These are phyloP conservation scores for Lathamus discolor DNA, from an alignment of 2,113 vertebrate genomes.

Conservation along the genomic window DNA sequence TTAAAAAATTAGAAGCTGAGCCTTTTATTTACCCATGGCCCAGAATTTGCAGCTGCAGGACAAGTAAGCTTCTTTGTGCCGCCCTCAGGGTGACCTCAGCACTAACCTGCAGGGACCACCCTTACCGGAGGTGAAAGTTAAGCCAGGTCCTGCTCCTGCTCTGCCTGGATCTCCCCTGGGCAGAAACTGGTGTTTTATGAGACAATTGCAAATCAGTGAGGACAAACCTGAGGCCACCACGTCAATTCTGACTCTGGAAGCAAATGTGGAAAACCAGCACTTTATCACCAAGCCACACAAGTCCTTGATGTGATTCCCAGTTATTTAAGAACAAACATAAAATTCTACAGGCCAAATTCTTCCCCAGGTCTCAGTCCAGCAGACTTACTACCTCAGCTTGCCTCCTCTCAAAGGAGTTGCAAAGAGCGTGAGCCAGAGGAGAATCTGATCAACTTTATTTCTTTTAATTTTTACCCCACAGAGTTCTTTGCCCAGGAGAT, in stretches of 20 bases:
- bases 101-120: conserved; percentile 51
- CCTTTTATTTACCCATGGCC: conserved; percentile 33
- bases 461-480: background rate
- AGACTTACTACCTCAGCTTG: background rate
- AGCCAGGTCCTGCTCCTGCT: background rate
- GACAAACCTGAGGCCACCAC: background rate
- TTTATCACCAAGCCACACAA: conserved; percentile 5
- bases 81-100: conserved; percentile 23
- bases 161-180: background rate
- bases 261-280: background rate
- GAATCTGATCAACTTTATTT: conserved; percentile 1
- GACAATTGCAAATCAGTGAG: background rate
- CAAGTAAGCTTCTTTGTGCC: background rate
- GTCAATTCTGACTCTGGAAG: background rate
- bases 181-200: conserved; percentile 43
- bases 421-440: background rate
- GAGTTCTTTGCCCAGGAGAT: background rate
- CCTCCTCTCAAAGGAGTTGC: background rate
- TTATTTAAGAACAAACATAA: background rate
- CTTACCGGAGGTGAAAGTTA: background rate
- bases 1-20: conserved; percentile 61
- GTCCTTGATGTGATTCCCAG: background rate
- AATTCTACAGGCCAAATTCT: background rate
- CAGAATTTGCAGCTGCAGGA: conserved; percentile 27
- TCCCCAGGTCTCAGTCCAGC: background rate